Base-by-base conservation (phyloP, 1,140 invertebrate genomes). In the Hyles vespertilio region DNA sequence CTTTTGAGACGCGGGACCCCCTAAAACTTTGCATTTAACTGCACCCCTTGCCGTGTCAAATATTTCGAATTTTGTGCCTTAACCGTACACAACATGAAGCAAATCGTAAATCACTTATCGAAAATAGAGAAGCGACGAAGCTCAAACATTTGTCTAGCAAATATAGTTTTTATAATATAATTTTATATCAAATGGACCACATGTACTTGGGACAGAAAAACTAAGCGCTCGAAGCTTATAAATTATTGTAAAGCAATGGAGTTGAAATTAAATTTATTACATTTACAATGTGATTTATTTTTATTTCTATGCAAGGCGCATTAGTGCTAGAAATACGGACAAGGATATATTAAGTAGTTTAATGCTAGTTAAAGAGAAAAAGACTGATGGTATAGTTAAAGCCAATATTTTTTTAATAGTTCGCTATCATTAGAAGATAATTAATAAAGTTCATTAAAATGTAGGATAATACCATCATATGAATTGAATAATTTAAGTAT, bases 11-110 rank as follows among this genome's bases (percentile, higher is more conserved):
- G 61, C 7, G 54, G 43, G 54, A 56, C 36, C 58, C 70, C 66
- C 61, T 79, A 72, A 84, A 79, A 73, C 64, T 58, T 66, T 58
- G 56, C 54, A 68, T 72, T 79, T 82, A 78, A 84, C 75, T 70
- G 67, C 64, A 60, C 61, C 64, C 32, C 10, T 34, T 32, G 45
- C 22, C 22, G 45, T 48, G 52, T 47, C 33, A 56, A 47, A 56
- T 48, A 56, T 47, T 56, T 11, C 3, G 43, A 48, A 34, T 56
- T 48, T 56, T 53, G 22, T 48, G 46, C 12, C 12, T 22, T n/a
- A n/a, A 48, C n/a, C 12, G n/a, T 45, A 9, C 5, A n/a, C 10
- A 48, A 11, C n/a, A 48, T 22, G 22, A 48, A 5, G n/a, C n/a
- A 11, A 11, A n/a, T 4, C 46, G n/a, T 48, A 48, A 11, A 48